Evolutionary conservation across 2,888 invertebrate species (phyloP).

Genomic region (Phaedon cochleariae): DNA sequence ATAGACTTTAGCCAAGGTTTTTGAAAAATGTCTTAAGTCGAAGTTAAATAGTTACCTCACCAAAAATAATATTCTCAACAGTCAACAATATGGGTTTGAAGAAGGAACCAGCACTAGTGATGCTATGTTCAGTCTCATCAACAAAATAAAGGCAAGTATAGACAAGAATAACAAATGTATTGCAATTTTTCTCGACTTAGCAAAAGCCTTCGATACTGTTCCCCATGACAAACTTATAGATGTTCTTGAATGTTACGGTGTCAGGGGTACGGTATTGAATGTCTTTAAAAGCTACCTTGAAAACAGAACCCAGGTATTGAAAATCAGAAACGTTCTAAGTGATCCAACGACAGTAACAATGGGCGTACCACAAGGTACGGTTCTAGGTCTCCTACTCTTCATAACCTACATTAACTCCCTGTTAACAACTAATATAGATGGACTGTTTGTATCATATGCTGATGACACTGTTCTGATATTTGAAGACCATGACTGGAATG

Average conservation of each 20-base stretch:
- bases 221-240: background rate
- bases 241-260: background rate
- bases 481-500: conserved; percentile 8
- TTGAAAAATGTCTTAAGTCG: no score
- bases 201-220: conserved; percentile 23
- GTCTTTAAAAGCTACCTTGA: conserved; percentile 12
- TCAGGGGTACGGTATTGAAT: conserved; percentile 11
- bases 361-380: conserved; percentile 13
- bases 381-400: conserved; percentile 15
- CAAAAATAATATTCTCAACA: conserved; percentile 9
- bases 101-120: conserved; percentile 7
- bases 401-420: conserved; percentile 10
- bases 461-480: conserved; percentile 14
- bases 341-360: background rate
- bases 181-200: conserved; percentile 15
- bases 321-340: background rate
- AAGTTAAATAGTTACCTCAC: no score
- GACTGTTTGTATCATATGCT: conserved; percentile 7
- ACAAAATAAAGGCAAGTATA: background rate
- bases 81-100: conserved; percentile 17
- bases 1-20: no score
- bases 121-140: conserved; percentile 8
- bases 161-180: conserved; percentile 1
- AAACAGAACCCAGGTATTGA: no score
- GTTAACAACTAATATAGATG: conserved; percentile 6